Evolutionary conservation across 2,797 vertebrate species (phyloP).

Genomic region (Todus mexicanus): DNA sequence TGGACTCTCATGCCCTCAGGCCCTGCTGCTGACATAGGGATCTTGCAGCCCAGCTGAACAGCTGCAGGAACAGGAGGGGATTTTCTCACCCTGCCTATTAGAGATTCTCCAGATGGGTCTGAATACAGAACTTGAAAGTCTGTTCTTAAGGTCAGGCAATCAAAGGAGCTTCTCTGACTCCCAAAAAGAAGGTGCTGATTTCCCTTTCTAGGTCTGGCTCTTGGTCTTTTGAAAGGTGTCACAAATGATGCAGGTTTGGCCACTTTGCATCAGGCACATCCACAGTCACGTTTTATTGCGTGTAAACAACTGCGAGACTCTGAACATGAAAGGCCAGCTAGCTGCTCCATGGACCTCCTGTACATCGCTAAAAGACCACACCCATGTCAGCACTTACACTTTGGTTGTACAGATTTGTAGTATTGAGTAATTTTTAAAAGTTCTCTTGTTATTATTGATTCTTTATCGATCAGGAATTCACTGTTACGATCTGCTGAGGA

Average conservation of each 20-base stretch:
- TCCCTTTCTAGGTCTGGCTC: not conserved
- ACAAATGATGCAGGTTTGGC: not conserved
- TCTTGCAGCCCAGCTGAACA: not conserved
- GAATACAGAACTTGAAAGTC: not conserved
- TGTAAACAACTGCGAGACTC: not conserved
- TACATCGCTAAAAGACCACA: not conserved
- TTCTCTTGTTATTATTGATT: not conserved
- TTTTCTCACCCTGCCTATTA: not conserved
- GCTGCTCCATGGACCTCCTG: not conserved
- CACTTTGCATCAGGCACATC: not conserved
- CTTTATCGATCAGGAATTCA: not conserved
- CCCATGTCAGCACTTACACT: not conserved
- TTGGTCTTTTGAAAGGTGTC: not conserved
- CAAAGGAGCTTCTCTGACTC: not conserved
- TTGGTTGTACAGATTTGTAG: not conserved
- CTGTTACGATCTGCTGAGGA: not conserved
- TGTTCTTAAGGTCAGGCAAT: not conserved
- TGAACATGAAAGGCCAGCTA: not conserved
- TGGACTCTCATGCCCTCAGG: not conserved
- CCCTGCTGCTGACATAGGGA: not conserved
- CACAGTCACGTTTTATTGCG: fast-evolving
- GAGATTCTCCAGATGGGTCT: not conserved
- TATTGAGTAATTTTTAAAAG: not conserved
- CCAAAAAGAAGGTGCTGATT: not conserved
- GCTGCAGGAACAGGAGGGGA: not conserved